phyloP scores from a whole-genome alignment of 2,888 invertebrate species.

The Busseola fusca region DNA sequence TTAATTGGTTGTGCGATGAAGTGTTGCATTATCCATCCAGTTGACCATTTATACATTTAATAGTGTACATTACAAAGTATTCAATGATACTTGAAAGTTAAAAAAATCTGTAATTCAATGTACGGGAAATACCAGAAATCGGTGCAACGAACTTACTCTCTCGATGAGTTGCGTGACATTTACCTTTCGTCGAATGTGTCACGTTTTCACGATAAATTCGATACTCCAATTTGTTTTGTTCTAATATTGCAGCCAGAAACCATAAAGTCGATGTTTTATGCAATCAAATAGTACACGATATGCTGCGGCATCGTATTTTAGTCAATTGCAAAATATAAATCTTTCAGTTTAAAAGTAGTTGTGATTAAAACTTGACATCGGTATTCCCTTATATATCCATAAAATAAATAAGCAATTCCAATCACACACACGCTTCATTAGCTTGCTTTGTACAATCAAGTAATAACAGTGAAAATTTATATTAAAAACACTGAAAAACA shows the following conservation, averaged over 20 bases:
- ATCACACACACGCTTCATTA: slow-evolving; percentile 14
- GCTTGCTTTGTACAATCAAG: slow-evolving; percentile 18
- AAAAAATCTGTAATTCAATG: slow-evolving; percentile 25
- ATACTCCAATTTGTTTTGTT: slow-evolving; percentile 56
- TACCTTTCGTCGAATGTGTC: slow-evolving; percentile 63
- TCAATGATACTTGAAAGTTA: slow-evolving; percentile 14
- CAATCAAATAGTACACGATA: slow-evolving; percentile 51
- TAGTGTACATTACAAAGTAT: background rate
- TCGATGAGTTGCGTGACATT: slow-evolving; percentile 63
- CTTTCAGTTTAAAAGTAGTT: slow-evolving; percentile 2
- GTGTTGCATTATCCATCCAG: background rate
- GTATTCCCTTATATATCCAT: background rate
- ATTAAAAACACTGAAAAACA: slow-evolving; percentile 32
- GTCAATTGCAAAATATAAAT: slow-evolving; percentile 18
- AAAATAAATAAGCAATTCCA: background rate
- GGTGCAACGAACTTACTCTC: slow-evolving; percentile 51
- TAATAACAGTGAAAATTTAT: slow-evolving; percentile 26
- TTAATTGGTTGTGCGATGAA: background rate
- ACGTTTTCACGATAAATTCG: slow-evolving; percentile 62
- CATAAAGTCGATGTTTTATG: slow-evolving; percentile 52
- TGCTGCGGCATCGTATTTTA: slow-evolving; percentile 45
- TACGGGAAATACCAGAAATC: slow-evolving; percentile 32
- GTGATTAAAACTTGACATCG: background rate
- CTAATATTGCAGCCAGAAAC: slow-evolving; percentile 53
- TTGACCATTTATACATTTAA: background rate